Base-by-base conservation (phyloP, 1,140 invertebrate species). In the Drosophila pruinosa region DNA sequence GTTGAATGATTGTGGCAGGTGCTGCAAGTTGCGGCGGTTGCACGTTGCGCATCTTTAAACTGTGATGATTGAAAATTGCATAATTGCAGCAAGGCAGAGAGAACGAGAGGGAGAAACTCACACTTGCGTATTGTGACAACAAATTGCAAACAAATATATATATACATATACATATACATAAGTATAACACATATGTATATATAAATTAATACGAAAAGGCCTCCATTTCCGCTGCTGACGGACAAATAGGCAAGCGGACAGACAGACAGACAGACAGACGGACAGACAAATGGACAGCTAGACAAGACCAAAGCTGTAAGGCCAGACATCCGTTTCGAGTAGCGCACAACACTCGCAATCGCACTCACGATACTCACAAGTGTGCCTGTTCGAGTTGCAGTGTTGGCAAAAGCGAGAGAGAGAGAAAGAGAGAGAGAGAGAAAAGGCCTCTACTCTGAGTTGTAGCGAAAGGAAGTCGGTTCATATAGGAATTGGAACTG, bases 61-160 rank as follows among this genome's bases (percentile, higher is more conserved):
- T 76, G 73, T 62, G 77, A 81, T 86, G 82, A 86, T 86, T 88
- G 82, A 86, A 86, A 86, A 88, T 86, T 86, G 86, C 82, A 86
- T 86, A 86, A 86, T 86, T 86, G 82, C 82, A 82, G 61, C 26
- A 53, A 54, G 12, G 39, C 34, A 61, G 52, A 38, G 39, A 36
- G 21, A 24, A 17, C 15, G 58, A 15, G 5, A 7, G 4, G 68
- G n/a, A 67, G 17, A 39, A 12, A 21, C 28, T 15, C 17, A 62
- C 41, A 54, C 45, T 65, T 38, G 69, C 69, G 72, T 75, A 69
- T 75, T 75, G 72, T 43, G 43, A 45, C 43, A 45, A 45, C 43
- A 45, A 45, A 45, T 45, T 39, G 36, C 36, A 39, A 39, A n/a
- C n/a, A n/a, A n/a, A 31, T 31, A 31, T 31, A 34, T 34, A 34